Evolutionary conservation across 2,888 invertebrate genomes (phyloP).

Genomic region (Catotricha subobsoleta): DNA sequence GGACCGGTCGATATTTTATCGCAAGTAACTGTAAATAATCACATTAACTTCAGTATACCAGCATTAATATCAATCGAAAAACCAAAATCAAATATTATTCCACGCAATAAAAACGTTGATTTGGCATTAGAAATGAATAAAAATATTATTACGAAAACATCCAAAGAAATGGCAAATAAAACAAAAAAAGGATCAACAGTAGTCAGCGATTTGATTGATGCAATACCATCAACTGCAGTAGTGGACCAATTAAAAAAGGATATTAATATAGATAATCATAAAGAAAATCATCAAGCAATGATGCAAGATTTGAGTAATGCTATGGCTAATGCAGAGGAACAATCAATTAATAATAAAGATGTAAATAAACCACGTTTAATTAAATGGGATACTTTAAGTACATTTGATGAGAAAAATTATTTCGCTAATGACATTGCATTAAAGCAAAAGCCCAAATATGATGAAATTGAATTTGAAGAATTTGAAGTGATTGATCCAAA

Average conservation of each 20-base stretch:
- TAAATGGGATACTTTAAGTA: conserved; percentile 11
- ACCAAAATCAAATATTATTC: conserved; percentile 18
- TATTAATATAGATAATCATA: neutral
- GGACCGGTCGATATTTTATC: conserved; percentile 14
- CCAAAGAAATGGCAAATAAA: neutral
- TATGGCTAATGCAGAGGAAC: neutral
- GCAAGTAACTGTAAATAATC: conserved; percentile 29
- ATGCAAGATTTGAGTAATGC: conserved; percentile 2
- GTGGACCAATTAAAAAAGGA: too few relatives aligned
- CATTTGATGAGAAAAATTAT: conserved; percentile 39
- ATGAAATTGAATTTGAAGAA: conserved; percentile 74
- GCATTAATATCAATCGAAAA: conserved; percentile 21
- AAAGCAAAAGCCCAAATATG: conserved; percentile 45
- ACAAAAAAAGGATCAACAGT: neutral
- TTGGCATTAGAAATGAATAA: conserved; percentile 24
- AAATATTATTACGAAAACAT: conserved; percentile 4
- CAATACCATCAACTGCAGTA: too few relatives aligned
- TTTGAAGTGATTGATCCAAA: conserved; percentile 48
- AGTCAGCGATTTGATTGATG: too few relatives aligned
- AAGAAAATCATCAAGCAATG: conserved; percentile 2
- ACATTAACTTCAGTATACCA: conserved; percentile 19
- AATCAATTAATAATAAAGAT: neutral
- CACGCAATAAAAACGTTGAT: conserved; percentile 31
- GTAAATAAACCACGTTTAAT: conserved; percentile 2
- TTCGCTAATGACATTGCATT: conserved; percentile 42